Conservation (phyloP, 2,113 vertebrate species). For the Cryptotis parvus region DNA sequence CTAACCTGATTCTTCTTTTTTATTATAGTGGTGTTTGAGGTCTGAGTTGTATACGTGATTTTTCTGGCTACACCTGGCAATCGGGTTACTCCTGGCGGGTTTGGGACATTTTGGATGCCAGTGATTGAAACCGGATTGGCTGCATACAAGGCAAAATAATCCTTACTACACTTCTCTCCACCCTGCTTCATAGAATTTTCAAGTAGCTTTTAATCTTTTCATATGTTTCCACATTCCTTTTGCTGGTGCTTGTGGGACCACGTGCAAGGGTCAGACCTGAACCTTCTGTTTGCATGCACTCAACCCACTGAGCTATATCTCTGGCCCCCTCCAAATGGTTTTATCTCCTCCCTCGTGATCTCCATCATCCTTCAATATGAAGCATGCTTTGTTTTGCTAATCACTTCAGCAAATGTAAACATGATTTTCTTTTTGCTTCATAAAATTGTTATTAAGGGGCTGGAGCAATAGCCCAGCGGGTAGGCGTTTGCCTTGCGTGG, state of each 20-base stretch:
- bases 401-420: rapidly evolving
- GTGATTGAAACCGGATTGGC: too few species aligned
- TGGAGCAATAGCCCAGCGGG: too few species aligned
- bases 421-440: neutral
- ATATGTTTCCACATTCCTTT: neutral
- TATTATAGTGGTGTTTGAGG: neutral
- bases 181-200: neutral
- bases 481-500: too few species aligned
- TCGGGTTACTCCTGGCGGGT: too few species aligned
- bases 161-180: too few species aligned
- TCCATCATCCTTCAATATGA: neutral
- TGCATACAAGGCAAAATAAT: too few species aligned
- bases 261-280: too few species aligned
- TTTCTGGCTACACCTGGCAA: too few species aligned
- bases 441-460: neutral
- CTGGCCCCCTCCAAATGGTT: neutral
- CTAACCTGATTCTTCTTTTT: neutral
- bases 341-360: neutral
- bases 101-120: too few species aligned
- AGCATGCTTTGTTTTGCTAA: neutral
- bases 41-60: neutral
- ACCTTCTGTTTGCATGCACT: too few species aligned
- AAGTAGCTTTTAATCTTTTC: neutral
- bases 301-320: neutral
- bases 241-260: too few species aligned